Percentiles rank a stretch among this genome's conserved stretches.
These are phyloP conservation scores for Nothocercus nigrocapillus DNA, from an alignment of 2,113 vertebrate species.

Conservation along the genomic window DNA sequence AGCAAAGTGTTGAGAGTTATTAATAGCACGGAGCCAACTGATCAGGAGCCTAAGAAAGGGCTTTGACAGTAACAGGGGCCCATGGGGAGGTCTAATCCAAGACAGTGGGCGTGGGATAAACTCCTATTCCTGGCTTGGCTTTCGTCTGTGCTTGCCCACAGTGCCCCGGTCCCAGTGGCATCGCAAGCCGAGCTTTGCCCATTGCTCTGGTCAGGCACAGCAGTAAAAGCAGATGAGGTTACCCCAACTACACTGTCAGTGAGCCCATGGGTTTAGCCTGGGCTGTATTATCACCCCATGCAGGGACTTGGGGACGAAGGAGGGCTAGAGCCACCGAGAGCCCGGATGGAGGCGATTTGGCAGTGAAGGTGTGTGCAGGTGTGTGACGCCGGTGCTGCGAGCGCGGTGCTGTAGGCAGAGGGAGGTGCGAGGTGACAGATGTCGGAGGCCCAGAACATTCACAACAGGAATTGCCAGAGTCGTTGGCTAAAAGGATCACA, in stretches of 20 bases:
- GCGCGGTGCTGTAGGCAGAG: background rate
- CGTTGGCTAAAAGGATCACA: background rate
- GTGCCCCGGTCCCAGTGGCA: background rate
- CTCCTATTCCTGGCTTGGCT: background rate
- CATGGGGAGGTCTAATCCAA: background rate
- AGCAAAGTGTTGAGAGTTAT: background rate
- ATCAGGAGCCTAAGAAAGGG: background rate
- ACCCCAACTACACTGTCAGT: fast-evolving
- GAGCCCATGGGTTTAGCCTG: fast-evolving
- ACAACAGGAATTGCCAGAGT: background rate
- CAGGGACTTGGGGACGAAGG: fast-evolving
- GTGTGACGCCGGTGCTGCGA: fast-evolving
- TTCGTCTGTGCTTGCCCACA: background rate
- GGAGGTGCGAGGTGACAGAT: background rate
- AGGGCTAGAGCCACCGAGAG: background rate
- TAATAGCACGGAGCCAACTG: background rate
- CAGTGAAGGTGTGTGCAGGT: fast-evolving
- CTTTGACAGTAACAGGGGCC: background rate
- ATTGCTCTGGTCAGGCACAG: background rate
- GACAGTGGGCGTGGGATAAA: background rate
- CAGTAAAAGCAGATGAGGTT: background rate
- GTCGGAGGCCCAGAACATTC: background rate
- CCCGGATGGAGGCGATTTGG: background rate
- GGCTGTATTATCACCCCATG: fast-evolving
- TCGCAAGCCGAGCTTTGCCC: background rate